Evolutionary conservation across 2,888 invertebrate species (phyloP).

Genomic region (Amiota minor): DNA sequence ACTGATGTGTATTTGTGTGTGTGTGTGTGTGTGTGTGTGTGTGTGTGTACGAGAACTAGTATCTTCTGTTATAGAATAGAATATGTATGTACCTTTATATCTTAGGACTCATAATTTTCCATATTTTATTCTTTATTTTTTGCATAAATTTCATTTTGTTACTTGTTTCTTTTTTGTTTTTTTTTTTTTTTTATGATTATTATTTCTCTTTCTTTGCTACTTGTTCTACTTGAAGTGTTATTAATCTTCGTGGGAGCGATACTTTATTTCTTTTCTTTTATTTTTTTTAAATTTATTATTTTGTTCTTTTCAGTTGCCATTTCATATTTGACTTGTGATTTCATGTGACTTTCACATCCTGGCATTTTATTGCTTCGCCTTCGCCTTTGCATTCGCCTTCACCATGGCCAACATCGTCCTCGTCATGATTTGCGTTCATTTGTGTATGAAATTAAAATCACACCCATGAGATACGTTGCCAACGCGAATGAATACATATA

Average conservation of each 20-base stretch:
- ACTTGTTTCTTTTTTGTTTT: constrained; percentile 52
- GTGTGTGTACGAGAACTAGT: too few relatives aligned
- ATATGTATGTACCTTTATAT: too few relatives aligned
- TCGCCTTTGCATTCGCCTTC: constrained; percentile 27
- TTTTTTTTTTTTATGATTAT: constrained; percentile 39
- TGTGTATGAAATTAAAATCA: constrained; percentile 74
- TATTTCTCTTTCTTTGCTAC: constrained; percentile 35
- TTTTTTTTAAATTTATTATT: constrained; percentile 54
- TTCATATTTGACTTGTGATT: constrained; percentile 34
- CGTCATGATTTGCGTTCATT: constrained; percentile 66
- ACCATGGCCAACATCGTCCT: neutral
- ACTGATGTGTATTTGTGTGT: too few relatives aligned
- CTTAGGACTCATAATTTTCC: too few relatives aligned
- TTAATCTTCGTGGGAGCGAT: constrained; percentile 70
- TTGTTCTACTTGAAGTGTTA: constrained; percentile 49
- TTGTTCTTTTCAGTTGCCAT: constrained; percentile 45
- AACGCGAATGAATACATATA: neutral
- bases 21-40: too few relatives aligned
- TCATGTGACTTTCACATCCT: constrained; percentile 27
- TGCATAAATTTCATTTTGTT: constrained; percentile 64
- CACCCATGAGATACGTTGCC: constrained; percentile 69
- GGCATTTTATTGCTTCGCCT: constrained; percentile 42
- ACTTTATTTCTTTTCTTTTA: neutral
- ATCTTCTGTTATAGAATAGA: too few relatives aligned
- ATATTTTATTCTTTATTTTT: constrained; percentile 35